Percentiles rank a stretch among this genome's conserved stretches.
phyloP scores from a whole-genome alignment of 2,797 vertebrate genomes.

The Danio jaintianensis region DNA sequence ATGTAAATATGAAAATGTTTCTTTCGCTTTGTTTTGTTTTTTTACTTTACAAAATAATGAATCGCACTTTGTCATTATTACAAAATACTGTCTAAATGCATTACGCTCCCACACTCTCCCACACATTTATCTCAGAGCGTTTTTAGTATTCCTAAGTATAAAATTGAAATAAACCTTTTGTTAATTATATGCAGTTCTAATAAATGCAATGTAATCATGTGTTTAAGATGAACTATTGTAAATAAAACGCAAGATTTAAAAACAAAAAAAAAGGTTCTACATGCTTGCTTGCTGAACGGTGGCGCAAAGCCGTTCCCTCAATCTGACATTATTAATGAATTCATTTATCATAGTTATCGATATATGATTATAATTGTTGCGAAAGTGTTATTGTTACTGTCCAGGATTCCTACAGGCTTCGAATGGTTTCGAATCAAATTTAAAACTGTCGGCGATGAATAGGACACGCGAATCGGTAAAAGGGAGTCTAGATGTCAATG shows the following conservation, averaged over 20 bases:
- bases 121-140: conserved; percentile 69
- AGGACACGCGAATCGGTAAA: conserved; percentile 19
- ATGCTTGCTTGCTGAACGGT: conserved; percentile 69
- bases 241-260: conserved; percentile 72
- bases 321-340: conserved; percentile 50
- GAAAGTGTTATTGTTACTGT: conserved; percentile 43
- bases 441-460: conserved; percentile 26
- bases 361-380: conserved; percentile 45
- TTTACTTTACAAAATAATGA: conserved; percentile 74
- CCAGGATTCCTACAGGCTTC: conserved; percentile 21
- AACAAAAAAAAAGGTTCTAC: conserved; percentile 63
- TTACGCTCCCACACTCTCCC: conserved; percentile 71
- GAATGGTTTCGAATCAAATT: conserved; percentile 38
- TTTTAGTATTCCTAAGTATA: conserved; percentile 66
- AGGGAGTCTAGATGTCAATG: conserved; percentile 44
- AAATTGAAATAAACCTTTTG: conserved; percentile 70
- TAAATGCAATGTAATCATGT: conserved; percentile 72
- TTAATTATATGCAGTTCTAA: conserved; percentile 73
- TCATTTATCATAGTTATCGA: conserved; percentile 59
- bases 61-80: conserved; percentile 85
- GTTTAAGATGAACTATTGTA: conserved; percentile 78
- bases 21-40: conserved; percentile 65
- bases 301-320: conserved; percentile 42
- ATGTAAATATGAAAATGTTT: conserved; percentile 79
- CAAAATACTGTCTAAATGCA: conserved; percentile 75